phyloP scores from a whole-genome alignment of 2,888 invertebrate genomes.

The Pherbina coryleti region DNA sequence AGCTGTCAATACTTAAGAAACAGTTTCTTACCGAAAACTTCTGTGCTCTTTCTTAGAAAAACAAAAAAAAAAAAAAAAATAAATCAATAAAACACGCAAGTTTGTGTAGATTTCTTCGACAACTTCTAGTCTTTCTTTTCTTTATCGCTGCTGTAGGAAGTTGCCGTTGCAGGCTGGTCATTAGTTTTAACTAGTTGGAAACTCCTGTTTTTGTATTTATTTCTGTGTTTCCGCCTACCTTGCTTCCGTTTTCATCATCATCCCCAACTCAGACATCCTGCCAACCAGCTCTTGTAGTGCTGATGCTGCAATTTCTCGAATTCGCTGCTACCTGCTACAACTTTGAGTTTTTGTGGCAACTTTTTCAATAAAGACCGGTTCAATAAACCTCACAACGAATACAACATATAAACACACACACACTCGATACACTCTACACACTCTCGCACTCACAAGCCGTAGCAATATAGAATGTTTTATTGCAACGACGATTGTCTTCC shows the following conservation, averaged over 20 bases:
- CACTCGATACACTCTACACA: not conserved
- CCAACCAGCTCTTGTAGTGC: not conserved
- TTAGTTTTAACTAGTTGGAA: too few species aligned
- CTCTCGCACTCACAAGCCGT: not conserved
- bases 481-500: constrained; percentile 6
- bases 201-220: too few species aligned
- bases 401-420: not conserved
- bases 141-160: too few species aligned
- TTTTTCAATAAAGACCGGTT: constrained; percentile 9
- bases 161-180: too few species aligned
- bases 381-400: constrained; percentile 25
- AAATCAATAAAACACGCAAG: too few species aligned
- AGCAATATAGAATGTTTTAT: constrained; percentile 19
- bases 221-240: not conserved
- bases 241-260: not conserved
- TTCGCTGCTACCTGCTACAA: not conserved
- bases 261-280: not conserved
- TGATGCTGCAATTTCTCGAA: not conserved
- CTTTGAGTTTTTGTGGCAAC: not conserved
- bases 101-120: too few species aligned
- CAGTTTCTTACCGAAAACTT: not conserved
- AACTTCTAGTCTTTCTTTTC: too few species aligned
- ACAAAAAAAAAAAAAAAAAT: not conserved
- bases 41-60: not conserved
- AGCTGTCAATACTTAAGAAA: not conserved